Evolutionary conservation across 2,888 invertebrate species (phyloP), one percentile per base, ranked within the genome.

Genomic region (Stratiomys singularior): DNA sequence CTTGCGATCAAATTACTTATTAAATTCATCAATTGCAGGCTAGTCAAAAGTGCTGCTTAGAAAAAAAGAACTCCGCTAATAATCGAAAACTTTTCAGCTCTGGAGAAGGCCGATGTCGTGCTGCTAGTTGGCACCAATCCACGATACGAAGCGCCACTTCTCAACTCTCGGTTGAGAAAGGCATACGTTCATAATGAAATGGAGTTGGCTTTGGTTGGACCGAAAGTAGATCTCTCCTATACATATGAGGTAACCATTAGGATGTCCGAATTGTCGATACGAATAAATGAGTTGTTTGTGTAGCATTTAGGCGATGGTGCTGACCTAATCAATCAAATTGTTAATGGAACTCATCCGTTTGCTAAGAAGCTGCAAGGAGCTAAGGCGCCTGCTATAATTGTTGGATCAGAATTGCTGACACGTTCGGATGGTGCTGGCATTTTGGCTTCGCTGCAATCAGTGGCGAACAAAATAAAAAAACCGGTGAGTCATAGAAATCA

Each of bases 121-220:
- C 88, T 99, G 0, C 88, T 99, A 74, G 92, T 99, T 82, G 99
- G 99, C 77, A 97, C 98, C 0, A 99, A 99, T 89, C 96, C 98
- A 0, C 92, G 99, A 74, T 97, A 95, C 86, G 99, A 99, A 88
- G 99, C 99, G 56, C 98, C 99, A 0, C 89, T 99, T 37, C 89
- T 99, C 78, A 99, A 99, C 88, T 94, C 99, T 0, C 92, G 99
- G 83, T 92, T 99, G 81, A 92, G 99, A 79, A 99, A 99, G 88
- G 92, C 94, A 78, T 99, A 94, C 89, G 90, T 99, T n/a, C 96
- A 98, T 85, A 96, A 96, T 86, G 98, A 99, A 85, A 90, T 95
- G 21, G 90, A 92, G 80, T 89, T 99, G 60, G 98, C 94, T 0
- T 87, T 96, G 47, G 91, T 99, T 82, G 99, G 99, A 11, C 93